Evolutionary conservation across 2,113 vertebrate species (phyloP), one percentile per base, ranked within the genome.

Genomic region (Pyxicephalus adspersus): DNA sequence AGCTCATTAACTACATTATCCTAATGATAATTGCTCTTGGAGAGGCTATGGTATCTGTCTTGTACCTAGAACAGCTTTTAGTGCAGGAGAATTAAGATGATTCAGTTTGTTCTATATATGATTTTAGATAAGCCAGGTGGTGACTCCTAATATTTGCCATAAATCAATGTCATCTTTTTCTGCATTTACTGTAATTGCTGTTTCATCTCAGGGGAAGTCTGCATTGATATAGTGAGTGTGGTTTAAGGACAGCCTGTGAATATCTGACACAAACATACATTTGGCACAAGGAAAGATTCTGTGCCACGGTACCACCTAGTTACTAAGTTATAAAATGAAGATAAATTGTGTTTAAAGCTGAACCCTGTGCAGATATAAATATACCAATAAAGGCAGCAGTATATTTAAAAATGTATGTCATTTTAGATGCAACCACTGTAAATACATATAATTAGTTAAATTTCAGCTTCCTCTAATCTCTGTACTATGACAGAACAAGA

Each of bases 51-150:
- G 23, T 52, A 31, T 52, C 78, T 31, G 58, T 45, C 60, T 63
- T 72, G 31, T 64, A 57, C 60, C 9, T 5, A 23, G 26, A 64
- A 80, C 67, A 51, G 78, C 77, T 80, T 71, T 71, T 70, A 80
- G 25, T 51, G 25, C 58, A 63, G 18, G 18, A 61, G 23, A 68
- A 51, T 45, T 11, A 54, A 29, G 38, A 34, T 31, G 68, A 81
- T 63, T 81, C 34, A 45, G 29, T 71, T 80, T 71, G 51, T 25
- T 61, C 50, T 26, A 19, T 64, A 26, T 50, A 72, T 64, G 72
- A 51, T 38, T 64, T 73, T 20, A 55, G 78, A 73, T 63, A 72
- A 73, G 68, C 67, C 67, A 80, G 77, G 77, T 80, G 77, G 77
- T 29, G 60, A 80, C 67, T 71, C 22, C 71, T 26, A 71, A 26